A percentile compares a stretch with the other conserved stretches of the same genome.
phyloP scores from a whole-genome alignment of 2,888 invertebrate species.

The Chrysodeixis includens region DNA sequence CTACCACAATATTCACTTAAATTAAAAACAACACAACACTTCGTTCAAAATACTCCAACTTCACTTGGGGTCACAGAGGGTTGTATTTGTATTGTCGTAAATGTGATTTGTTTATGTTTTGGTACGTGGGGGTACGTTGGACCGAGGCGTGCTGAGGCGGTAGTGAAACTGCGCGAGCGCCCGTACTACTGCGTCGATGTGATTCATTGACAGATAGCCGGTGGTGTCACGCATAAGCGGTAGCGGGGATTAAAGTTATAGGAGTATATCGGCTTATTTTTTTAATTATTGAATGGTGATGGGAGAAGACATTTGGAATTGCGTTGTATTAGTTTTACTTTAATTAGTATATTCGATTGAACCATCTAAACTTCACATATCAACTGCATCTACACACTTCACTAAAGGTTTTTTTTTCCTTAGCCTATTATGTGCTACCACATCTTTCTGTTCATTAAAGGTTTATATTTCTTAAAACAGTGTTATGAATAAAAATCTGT shows the following conservation, averaged over 20 bases:
- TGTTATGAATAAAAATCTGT: too few relatives aligned
- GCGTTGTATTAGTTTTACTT: too few relatives aligned
- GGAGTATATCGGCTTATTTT: not conserved
- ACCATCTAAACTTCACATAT: too few relatives aligned
- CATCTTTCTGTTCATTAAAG: too few relatives aligned
- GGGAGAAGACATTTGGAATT: too few relatives aligned
- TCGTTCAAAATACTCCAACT: not conserved
- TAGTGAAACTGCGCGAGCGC: conserved; percentile 55
- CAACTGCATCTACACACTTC: too few relatives aligned
- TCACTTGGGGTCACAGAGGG: not conserved
- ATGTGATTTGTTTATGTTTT: conserved; percentile 11
- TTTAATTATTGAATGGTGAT: too few relatives aligned
- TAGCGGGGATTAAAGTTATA: conserved; percentile 15
- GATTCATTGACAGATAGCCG: conserved; percentile 57
- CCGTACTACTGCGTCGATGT: conserved; percentile 46
- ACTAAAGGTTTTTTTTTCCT: too few relatives aligned
- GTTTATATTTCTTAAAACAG: too few relatives aligned
- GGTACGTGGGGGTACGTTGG: conserved; percentile 50
- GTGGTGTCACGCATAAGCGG: conserved; percentile 10
- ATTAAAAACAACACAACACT: not conserved
- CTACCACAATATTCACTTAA: not conserved
- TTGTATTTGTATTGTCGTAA: not conserved
- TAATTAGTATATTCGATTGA: too few relatives aligned
- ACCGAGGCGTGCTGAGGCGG: conserved; percentile 52
- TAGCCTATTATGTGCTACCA: too few relatives aligned